Percentiles rank a stretch among this genome's conserved stretches.
These are phyloP conservation scores for Lithophane leautieri DNA, from an alignment of 2,888 invertebrate species.

Conservation along the genomic window DNA sequence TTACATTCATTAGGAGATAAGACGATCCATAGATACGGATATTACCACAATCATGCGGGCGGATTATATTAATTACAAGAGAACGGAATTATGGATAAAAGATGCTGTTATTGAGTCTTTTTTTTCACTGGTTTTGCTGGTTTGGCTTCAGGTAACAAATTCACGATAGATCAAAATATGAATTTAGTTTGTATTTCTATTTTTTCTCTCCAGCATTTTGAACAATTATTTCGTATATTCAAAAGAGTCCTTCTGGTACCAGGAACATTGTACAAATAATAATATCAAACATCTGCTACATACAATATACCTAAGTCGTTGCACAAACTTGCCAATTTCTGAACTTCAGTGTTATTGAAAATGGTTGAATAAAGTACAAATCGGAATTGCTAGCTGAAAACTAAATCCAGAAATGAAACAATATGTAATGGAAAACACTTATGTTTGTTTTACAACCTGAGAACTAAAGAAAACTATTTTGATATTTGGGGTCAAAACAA, in stretches of 20 bases:
- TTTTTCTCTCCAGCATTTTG: neutral
- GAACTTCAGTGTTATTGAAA: slow-evolving; percentile 49
- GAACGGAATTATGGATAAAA: slow-evolving; percentile 40
- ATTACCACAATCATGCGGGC: slow-evolving; percentile 50
- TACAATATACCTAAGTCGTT: neutral
- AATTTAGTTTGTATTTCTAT: neutral
- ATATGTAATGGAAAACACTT: neutral
- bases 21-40: slow-evolving; percentile 25
- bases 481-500: neutral
- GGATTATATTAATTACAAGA: slow-evolving; percentile 14
- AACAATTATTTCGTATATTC: neutral
- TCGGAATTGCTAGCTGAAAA: slow-evolving; percentile 27
- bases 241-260: neutral
- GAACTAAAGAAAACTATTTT: neutral
- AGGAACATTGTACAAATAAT: neutral
- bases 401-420: slow-evolving; percentile 9
- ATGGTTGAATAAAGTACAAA: slow-evolving; percentile 26
- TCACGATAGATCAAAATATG: neutral
- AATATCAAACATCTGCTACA: slow-evolving; percentile 24
- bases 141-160: neutral
- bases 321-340: slow-evolving; percentile 21
- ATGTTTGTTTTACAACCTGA: neutral
- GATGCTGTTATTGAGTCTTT: neutral
- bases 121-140: neutral
- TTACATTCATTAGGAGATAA: slow-evolving; percentile 36